Base-by-base conservation (phyloP, 2,888 invertebrate species). In the Apamea monoglypha region DNA sequence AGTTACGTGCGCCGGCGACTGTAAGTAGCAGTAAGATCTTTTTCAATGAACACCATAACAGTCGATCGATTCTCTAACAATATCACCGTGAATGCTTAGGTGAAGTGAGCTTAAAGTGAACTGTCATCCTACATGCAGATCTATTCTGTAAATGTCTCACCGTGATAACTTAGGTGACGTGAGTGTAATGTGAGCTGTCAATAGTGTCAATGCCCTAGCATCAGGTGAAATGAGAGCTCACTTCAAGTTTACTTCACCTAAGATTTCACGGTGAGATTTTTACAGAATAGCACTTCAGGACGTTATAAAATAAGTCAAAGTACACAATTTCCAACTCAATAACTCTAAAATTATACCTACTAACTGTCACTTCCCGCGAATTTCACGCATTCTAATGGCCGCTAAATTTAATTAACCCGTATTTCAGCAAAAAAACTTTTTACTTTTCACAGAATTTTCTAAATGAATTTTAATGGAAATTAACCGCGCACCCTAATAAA, bases 381-480 rank as follows among this genome's bases (percentile, higher is more conserved):
- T 74, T 85, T 79, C 77, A 81, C 73, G 70, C 61, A 70, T 68
- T 78, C 78, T 80, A 80, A 81, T 74, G 32, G 74, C 50, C 68
- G 70, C 77, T 29, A 80, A 82, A 88, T 84, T 80, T 84, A 79
- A 85, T 87, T 81, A 82, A 66, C 77, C 74, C 77, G 61, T 78
- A 82, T 82, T 85, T 82, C 69, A 76, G 53, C 71, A 32, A 81
- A 56, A 87, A 79, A 63, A 76, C 72, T 80, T 88, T 88, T 78
- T 74, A 82, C 76, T 78, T 73, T 73, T 74, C 36, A 78, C 53
- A 36, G 79, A 87, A 80, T 84, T 82, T 79, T 76, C 76, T 74
- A 77, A 79, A 87, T 86, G 79, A 87, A 87, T 84, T 82, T 83
- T 74, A 87, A 87, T 87, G 76, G 75, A 79, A 80, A 87, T 78